A percentile compares a stretch with the other conserved stretches of the same genome.
These are phyloP conservation scores for Bombycilla garrulus DNA, from an alignment of 2,113 vertebrate species.

Conservation along the genomic window DNA sequence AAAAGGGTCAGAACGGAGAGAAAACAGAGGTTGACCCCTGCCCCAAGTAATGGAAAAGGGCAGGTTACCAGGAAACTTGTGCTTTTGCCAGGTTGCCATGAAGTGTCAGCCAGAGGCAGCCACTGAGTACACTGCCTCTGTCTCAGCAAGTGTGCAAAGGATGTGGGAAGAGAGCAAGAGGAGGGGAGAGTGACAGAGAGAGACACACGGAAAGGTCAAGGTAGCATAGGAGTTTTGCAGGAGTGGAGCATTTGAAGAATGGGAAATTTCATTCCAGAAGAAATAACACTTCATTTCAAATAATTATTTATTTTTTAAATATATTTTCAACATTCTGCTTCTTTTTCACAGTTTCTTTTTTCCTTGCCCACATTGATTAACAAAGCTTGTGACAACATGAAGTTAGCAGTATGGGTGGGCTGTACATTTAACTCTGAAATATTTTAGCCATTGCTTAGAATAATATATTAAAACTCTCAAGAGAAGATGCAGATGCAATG, in stretches of 20 bases:
- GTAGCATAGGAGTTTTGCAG: not conserved
- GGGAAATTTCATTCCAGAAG: not conserved
- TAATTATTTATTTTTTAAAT: not conserved
- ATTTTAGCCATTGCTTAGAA: not conserved
- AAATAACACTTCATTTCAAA: not conserved
- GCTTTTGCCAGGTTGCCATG: rapidly evolving
- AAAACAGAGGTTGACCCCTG: not conserved
- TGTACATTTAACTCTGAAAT: not conserved
- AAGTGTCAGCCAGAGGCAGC: not conserved
- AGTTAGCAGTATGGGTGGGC: not conserved
- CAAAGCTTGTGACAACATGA: not conserved
- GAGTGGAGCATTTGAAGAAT: not conserved
- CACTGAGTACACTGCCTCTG: not conserved
- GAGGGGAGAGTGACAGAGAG: not conserved
- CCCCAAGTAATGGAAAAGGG: not conserved
- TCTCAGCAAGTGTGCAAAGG: not conserved
- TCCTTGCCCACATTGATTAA: not conserved
- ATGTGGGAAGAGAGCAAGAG: not conserved
- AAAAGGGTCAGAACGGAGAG: not conserved
- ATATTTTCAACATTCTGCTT: not conserved
- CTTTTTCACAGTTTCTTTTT: not conserved
- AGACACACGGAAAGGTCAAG: not conserved
- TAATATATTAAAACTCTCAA: not conserved
- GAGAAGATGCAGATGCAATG: not conserved
- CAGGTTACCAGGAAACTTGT: not conserved